phyloP scores from a whole-genome alignment of 2,113 vertebrate species.

The Diphyllodes magnificus region DNA sequence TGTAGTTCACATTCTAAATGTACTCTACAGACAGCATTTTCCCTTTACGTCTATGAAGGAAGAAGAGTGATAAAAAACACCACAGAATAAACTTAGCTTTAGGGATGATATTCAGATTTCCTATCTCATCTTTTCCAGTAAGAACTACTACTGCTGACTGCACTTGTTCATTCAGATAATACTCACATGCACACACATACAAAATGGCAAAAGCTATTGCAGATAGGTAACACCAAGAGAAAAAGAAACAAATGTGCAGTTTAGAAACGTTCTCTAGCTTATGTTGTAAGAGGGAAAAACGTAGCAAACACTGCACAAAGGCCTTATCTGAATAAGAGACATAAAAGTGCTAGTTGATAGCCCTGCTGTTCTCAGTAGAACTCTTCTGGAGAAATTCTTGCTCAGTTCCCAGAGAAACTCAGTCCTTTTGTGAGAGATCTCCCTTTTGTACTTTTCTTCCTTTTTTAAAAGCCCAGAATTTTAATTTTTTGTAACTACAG shows the following conservation, averaged over 20 bases:
- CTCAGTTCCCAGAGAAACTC: background rate
- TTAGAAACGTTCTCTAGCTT: background rate
- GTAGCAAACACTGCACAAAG: background rate
- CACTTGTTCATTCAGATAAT: background rate
- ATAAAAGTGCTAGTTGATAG: background rate
- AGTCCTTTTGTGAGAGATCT: background rate
- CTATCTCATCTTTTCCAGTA: background rate
- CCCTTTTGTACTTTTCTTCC: background rate
- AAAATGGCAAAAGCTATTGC: background rate
- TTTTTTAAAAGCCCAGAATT: background rate
- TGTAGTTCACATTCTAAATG: background rate
- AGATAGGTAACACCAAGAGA: background rate
- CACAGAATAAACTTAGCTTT: background rate
- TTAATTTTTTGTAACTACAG: slow-evolving; percentile 26
- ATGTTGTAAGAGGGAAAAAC: background rate
- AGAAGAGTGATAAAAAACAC: background rate
- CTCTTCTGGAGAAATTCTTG: background rate
- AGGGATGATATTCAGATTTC: background rate
- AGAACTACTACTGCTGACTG: background rate
- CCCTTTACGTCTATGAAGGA: background rate
- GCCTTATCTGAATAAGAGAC: background rate
- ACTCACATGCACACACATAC: background rate
- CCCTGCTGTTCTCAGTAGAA: background rate
- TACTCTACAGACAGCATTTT: background rate
- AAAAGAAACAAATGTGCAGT: background rate